Evolutionary conservation across 2,797 vertebrate species (phyloP).

Genomic region (Sebastes flavidus): DNA sequence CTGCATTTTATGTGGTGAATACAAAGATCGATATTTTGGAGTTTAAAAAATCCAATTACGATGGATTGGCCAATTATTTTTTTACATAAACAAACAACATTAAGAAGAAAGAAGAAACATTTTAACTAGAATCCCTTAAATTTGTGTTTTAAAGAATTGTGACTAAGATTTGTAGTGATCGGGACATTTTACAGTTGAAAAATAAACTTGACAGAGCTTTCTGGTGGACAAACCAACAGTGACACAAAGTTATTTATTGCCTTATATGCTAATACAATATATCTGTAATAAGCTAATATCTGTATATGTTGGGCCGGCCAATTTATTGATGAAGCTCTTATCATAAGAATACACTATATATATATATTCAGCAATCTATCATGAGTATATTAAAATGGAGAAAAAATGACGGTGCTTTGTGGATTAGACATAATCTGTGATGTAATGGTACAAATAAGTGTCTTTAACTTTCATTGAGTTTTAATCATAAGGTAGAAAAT

Average conservation of each 20-base stretch:
- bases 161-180: background rate
- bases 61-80: background rate
- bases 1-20: background rate
- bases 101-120: background rate
- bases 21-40: background rate
- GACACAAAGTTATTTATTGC: no score
- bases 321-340: background rate
- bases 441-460: background rate
- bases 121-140: background rate
- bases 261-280: no score
- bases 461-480: background rate
- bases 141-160: background rate
- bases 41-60: background rate
- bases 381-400: background rate
- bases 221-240: background rate
- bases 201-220: background rate
- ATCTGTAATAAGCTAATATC: background rate
- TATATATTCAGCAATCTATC: background rate
- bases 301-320: background rate
- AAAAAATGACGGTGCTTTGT: background rate
- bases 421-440: background rate
- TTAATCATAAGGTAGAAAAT: background rate
- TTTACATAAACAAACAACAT: background rate
- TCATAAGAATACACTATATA: background rate
- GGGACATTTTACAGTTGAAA: background rate